Evolutionary conservation across 2,888 invertebrate species (phyloP), one percentile per base, ranked within the genome.

Genomic region (Aleiodes alternator): DNA sequence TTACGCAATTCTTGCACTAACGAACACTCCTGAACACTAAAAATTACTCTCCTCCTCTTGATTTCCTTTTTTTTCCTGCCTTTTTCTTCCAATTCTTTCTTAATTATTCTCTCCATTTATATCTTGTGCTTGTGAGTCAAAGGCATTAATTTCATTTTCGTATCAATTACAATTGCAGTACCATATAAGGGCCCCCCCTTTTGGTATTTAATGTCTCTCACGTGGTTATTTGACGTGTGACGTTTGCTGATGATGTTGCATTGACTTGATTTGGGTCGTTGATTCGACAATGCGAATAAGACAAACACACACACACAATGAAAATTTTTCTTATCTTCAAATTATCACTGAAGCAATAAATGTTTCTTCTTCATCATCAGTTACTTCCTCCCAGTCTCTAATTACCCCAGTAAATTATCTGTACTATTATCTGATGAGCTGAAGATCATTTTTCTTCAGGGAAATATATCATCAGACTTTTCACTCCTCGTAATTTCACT

Each of bases 1-100:
- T 64, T 64, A 48, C 64, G 23, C 48, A 43, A 64, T 64, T 64
- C 9, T 43, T 8, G 23, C 23, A 48, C 16, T 64, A 48, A 64
- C 43, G 14, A 59, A 64, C 48, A 16, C 48, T 23, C 64, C 43
- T 38, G 23, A 23, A 43, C 43, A 2, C 43, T 7, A 9, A 34
- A 64, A 64, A 16, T 16, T 43, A 64, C 43, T 43, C 0, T 61
- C 14, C 31, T 43, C 43, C 0, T 59, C 9, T 38, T 38, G 9
- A 43, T 43, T 38, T 38, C 8, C 38, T 38, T 38, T 43, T 43
- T 43, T n/a, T n/a, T n/a, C n/a, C n/a, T n/a, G n/a, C n/a, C n/a
- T n/a, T n/a, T n/a, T n/a, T n/a, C n/a, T n/a, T n/a, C n/a, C n/a
- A n/a, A n/a, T n/a, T n/a, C n/a, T n/a, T n/a, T n/a, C n/a, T n/a